Conservation (phyloP, 1,140 invertebrate species). For the Cheumatopsyche charites region DNA sequence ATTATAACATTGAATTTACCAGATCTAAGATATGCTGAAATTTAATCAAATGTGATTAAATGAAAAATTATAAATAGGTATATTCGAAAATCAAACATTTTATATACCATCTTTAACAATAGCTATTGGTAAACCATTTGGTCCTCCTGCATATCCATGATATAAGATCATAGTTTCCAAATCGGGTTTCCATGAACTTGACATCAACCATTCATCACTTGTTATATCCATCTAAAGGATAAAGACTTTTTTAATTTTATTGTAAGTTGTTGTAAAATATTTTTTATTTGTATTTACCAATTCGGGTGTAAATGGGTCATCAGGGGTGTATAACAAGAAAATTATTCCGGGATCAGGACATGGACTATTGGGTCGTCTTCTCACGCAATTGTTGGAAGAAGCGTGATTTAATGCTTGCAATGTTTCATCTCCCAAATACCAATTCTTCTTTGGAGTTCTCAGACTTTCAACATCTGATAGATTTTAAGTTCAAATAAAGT, state of each 20-base stretch:
- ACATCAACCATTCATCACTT: neutral
- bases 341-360: constrained; percentile 2
- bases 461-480: neutral
- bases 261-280: no score
- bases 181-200: neutral
- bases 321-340: neutral
- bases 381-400: neutral
- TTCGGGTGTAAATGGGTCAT: neutral
- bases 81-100: neutral
- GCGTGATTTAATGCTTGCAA: neutral
- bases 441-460: neutral
- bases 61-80: neutral
- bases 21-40: constrained; percentile 1
- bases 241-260: no score
- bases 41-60: neutral
- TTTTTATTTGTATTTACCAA: neutral
- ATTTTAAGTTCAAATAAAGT: neutral
- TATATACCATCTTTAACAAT: neutral
- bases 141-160: constrained; percentile 14
- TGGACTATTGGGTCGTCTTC: neutral
- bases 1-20: constrained; percentile 16
- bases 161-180: constrained; percentile 14
- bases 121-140: neutral
- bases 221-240: neutral
- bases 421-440: constrained; percentile 2